These are phyloP conservation scores for Maniola jurtina DNA, from an alignment of 1,140 invertebrate genomes.

Conservation along the genomic window DNA sequence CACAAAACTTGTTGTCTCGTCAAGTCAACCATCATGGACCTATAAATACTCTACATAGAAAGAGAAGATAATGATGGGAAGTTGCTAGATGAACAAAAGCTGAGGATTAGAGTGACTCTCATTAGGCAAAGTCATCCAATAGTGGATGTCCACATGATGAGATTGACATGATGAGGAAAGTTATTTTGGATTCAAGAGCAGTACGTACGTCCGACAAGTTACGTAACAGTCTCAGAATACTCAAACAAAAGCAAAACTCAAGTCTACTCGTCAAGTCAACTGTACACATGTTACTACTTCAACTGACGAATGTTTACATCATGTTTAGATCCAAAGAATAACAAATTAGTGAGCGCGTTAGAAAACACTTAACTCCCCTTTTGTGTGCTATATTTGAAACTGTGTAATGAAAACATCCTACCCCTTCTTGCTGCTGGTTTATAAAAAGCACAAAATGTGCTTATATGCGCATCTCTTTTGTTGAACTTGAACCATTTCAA, in stretches of 20 bases:
- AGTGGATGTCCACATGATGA: no score
- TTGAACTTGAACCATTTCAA: slow-evolving; percentile 1
- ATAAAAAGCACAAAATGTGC: slow-evolving; percentile 37
- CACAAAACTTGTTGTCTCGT: background rate
- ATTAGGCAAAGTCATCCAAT: no score
- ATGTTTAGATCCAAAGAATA: slow-evolving; percentile 13
- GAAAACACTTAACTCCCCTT: slow-evolving; percentile 48
- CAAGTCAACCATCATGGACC: no score
- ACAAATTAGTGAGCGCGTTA: slow-evolving; percentile 20
- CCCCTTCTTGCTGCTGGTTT: slow-evolving; percentile 31
- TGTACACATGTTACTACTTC: slow-evolving; percentile 9
- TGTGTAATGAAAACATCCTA: slow-evolving; percentile 46
- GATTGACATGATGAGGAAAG: no score
- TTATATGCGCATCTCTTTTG: slow-evolving; percentile 9
- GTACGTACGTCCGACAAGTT: no score
- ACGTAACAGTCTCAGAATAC: background rate
- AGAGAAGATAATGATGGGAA: no score
- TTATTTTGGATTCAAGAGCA: background rate
- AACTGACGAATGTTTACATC: slow-evolving; percentile 18
- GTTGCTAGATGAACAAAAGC: no score
- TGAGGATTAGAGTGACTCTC: no score
- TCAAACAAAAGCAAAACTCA: background rate
- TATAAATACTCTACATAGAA: no score
- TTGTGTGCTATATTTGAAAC: slow-evolving; percentile 48
- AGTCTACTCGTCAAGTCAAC: background rate